These are phyloP conservation scores for Apogon talboti DNA, from an alignment of 2,797 vertebrate species.

Conservation along the genomic window DNA sequence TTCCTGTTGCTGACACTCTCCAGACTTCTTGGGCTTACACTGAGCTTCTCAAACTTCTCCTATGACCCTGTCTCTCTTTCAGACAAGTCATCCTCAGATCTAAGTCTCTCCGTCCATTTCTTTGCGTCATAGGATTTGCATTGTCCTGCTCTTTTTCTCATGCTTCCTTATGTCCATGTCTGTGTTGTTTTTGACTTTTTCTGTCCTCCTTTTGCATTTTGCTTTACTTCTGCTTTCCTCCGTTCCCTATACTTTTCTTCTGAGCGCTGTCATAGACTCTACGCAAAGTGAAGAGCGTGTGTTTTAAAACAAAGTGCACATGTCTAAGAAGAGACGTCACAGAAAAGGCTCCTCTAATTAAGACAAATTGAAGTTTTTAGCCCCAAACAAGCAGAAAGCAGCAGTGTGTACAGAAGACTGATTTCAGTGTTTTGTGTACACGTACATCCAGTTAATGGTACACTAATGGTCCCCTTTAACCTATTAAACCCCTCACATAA, in stretches of 20 bases:
- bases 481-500: conserved; percentile 18
- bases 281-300: neutral
- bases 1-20: conserved; percentile 90
- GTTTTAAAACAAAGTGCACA: conserved; percentile 17
- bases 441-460: conserved; percentile 35
- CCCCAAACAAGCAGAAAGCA: conserved; percentile 19
- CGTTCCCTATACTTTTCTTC: neutral
- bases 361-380: conserved; percentile 46
- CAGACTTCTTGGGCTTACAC: conserved; percentile 84
- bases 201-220: neutral
- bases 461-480: conserved; percentile 31
- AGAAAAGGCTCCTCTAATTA: conserved; percentile 32
- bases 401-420: conserved; percentile 4
- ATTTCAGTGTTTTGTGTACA: conserved; percentile 20
- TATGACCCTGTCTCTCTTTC: conserved; percentile 33
- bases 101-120: neutral
- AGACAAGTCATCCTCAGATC: no score
- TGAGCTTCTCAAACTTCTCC: conserved; percentile 81
- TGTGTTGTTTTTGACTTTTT: neutral
- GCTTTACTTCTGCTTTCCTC: neutral
- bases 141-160: neutral
- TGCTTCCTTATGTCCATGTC: no score
- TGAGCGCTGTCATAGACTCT: neutral
- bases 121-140: conserved; percentile 12
- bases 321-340: neutral